Evolutionary conservation across 2,888 invertebrate species (phyloP), one percentile per base, ranked within the genome.

Genomic region (Dioctria rufipes): DNA sequence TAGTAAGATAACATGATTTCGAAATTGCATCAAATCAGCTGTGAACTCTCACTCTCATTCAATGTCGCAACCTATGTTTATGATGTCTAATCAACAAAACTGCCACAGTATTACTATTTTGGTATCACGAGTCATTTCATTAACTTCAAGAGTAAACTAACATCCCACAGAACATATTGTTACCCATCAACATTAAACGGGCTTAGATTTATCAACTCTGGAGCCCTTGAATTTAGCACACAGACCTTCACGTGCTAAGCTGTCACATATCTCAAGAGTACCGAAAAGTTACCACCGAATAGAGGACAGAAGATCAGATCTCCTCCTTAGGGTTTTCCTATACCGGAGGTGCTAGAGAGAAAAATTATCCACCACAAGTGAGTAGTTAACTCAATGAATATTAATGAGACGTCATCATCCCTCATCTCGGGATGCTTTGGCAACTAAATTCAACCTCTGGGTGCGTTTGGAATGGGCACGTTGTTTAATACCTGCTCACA

Each of bases 361-460:
- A 78, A 78, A 78, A 78, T 78, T 78, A 78, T 49, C 46, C 49
- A 78, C 78, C 78, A 63, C 78, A 78, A 78, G 78, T 78, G 78
- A 78, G 78, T 78, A 78, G 78, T 78, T 78, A 78, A 78, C 86
- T 84, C 87, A 87, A 88, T 88, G 89, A 88, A 88, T 88, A 88
- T 89, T 88, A 88, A 88, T 88, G 88, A 86, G 87, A 86, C 86
- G 86, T 88, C 88, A 88, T 88, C 88, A 87, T 78, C 78, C 78
- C 65, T 78, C 78, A 78, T 78, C 51, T 65, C 43, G 43, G n/a
- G 63, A 6, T 49, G 61, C 25, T 65, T 43, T 40, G 46, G 67
- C 46, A 67, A 67, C 67, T 67, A 43, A 67, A 67, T 43, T 65
- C 39, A 25, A 65, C 39, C 39, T 37, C 13, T 65, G 13, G 9